phyloP scores from a whole-genome alignment of 1,140 invertebrate genomes.

The Oncopodura yosiiana region DNA sequence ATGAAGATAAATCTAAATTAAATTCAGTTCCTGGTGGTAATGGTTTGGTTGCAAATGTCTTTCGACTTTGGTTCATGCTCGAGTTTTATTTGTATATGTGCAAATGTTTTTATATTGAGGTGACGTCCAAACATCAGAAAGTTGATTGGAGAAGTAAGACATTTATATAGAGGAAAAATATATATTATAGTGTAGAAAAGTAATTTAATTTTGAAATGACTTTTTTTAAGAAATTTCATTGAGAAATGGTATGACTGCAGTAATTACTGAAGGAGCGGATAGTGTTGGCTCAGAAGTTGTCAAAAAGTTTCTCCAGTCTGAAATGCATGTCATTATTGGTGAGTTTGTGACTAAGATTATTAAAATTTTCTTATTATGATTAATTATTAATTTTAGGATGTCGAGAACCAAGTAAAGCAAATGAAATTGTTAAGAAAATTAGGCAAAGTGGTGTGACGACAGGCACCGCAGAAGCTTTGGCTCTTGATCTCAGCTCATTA shows the following conservation, averaged over 20 bases:
- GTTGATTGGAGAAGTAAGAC: conserved; percentile 17
- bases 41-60: background rate
- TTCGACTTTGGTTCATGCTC: conserved; percentile 9
- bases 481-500: conserved; percentile 54
- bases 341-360: conserved; percentile 36
- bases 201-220: conserved; percentile 7
- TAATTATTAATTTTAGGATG: conserved; percentile 16
- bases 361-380: background rate
- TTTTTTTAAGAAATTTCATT: conserved; percentile 46
- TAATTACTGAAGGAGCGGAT: conserved; percentile 76
- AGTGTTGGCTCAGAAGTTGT: conserved; percentile 77
- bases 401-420: conserved; percentile 51
- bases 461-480: conserved; percentile 43
- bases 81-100: conserved; percentile 1
- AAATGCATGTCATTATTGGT: conserved; percentile 78
- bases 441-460: conserved; percentile 44
- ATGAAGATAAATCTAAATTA: too few species aligned
- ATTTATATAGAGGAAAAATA: background rate
- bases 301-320: conserved; percentile 62
- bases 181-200: background rate
- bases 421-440: conserved; percentile 47
- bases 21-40: conserved; percentile 16
- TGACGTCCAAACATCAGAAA: conserved; percentile 3
- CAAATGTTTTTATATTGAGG: conserved; percentile 6
- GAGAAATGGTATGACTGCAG: conserved; percentile 57